A percentile compares a stretch with the other conserved stretches of the same genome.
Conservation (phyloP, 2,888 invertebrate genomes). For the Zaprionus bogoriensis region DNA sequence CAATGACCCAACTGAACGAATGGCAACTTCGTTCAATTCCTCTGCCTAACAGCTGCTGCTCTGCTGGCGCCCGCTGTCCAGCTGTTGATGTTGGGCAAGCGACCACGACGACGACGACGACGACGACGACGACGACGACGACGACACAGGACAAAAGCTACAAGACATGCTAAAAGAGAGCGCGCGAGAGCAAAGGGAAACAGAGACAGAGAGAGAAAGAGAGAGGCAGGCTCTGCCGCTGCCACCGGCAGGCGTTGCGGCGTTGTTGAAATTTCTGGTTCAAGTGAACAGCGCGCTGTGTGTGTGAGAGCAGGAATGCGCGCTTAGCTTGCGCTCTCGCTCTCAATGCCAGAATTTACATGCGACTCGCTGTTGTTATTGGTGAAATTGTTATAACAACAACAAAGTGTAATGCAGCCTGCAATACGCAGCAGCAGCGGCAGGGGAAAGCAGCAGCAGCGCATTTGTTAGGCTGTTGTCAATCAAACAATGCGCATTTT, state of each 20-base stretch:
- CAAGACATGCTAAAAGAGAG: neutral
- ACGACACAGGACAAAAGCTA: neutral
- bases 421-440: neutral
- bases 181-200: neutral
- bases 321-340: constrained; percentile 24
- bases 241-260: constrained; percentile 35
- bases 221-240: constrained; percentile 11
- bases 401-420: neutral
- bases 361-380: constrained; percentile 18
- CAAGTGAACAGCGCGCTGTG: constrained; percentile 31
- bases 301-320: constrained; percentile 26
- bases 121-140: too few species aligned
- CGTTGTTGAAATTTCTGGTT: constrained; percentile 44
- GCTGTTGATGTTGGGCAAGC: constrained; percentile 36
- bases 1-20: constrained; percentile 31
- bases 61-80: constrained; percentile 45
- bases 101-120: too few species aligned
- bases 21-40: constrained; percentile 20
- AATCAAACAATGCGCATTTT: constrained; percentile 36
- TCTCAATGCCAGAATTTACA: constrained; percentile 25
- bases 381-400: constrained; percentile 21
- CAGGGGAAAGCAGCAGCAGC: neutral
- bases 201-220: constrained; percentile 9
- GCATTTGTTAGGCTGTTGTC: constrained; percentile 16
- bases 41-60: constrained; percentile 44